Evolutionary conservation across 2,113 vertebrate species (phyloP).

Genomic region (Taxidea taxus): DNA sequence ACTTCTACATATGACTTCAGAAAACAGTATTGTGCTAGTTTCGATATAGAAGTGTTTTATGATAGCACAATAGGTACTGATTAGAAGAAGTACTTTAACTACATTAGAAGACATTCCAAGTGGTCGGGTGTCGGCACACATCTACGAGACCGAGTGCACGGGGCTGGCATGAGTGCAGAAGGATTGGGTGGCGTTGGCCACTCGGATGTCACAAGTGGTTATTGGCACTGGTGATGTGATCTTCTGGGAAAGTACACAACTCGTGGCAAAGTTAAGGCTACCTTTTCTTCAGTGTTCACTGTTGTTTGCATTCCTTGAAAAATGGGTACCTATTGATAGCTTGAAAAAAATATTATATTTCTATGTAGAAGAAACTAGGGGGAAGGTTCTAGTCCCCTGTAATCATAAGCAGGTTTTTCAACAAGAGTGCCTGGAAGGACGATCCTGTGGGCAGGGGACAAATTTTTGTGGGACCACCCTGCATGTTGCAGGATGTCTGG

Average conservation of each 20-base stretch:
- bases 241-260: background rate
- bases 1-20: background rate
- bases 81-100: background rate
- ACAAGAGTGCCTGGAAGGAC: too few species aligned
- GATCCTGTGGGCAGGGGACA: background rate
- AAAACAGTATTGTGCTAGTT: background rate
- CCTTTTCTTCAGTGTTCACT: background rate
- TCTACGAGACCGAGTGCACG: rapidly evolving
- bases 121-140: background rate
- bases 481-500: rapidly evolving
- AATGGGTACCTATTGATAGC: background rate
- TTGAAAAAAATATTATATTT: background rate
- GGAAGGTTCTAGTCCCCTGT: background rate
- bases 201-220: background rate
- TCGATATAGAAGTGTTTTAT: background rate
- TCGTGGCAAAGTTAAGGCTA: background rate
- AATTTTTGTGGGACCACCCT: background rate
- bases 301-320: background rate
- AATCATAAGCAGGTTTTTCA: background rate
- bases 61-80: background rate
- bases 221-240: background rate
- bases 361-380: background rate
- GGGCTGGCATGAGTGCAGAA: rapidly evolving
- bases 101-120: background rate
- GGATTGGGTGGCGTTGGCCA: background rate